phyloP scores from a whole-genome alignment of 2,888 invertebrate species.

The Lasioglossum malachurum region DNA sequence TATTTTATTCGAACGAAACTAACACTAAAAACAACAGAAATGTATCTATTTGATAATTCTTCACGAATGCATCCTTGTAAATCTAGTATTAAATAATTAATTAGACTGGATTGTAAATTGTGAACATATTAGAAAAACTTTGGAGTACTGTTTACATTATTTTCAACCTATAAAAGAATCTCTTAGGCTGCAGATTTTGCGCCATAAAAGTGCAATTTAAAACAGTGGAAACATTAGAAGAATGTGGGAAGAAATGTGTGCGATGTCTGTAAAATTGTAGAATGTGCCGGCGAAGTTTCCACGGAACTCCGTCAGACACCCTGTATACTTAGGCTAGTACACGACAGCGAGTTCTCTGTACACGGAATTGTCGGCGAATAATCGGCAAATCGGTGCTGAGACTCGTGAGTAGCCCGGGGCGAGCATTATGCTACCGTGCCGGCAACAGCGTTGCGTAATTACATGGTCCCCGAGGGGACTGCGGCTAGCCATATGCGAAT shows the following conservation, averaged over 20 bases:
- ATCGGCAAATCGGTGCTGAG: constrained; percentile 65
- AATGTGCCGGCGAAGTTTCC: neutral
- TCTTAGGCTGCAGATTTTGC: too few species aligned
- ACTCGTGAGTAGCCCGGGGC: constrained; percentile 63
- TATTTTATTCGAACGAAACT: too few species aligned
- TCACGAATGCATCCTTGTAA: too few species aligned
- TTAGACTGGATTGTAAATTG: neutral
- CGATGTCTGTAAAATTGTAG: neutral
- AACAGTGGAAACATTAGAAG: neutral
- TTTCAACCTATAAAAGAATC: neutral
- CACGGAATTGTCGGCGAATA: constrained; percentile 62
- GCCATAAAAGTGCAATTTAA: neutral
- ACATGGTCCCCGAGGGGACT: constrained; percentile 53
- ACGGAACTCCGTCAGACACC: neutral
- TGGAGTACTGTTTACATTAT: neutral
- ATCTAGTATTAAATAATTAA: too few species aligned
- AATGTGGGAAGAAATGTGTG: neutral
- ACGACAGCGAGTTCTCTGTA: constrained; percentile 38
- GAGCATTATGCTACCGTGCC: constrained; percentile 66
- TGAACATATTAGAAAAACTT: neutral
- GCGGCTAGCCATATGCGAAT: constrained; percentile 54
- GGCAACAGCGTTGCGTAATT: constrained; percentile 68
- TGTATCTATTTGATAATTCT: neutral
- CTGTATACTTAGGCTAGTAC: constrained; percentile 47
- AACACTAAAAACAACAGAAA: neutral